Evolutionary conservation across 2,888 invertebrate species (phyloP).

Genomic region (Sialis lutaria): DNA sequence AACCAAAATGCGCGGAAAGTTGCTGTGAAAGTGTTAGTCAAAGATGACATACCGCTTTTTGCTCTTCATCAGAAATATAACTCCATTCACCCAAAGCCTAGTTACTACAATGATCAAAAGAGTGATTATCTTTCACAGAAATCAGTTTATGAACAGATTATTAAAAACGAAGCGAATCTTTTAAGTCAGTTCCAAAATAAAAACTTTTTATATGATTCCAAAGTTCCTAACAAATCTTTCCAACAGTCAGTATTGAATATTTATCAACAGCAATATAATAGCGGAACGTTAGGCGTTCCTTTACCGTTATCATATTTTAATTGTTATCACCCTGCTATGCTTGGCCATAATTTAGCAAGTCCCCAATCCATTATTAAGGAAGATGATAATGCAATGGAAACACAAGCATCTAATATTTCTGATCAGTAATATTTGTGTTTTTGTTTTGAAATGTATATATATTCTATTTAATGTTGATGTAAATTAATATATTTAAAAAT

Average conservation of each 20-base stretch:
- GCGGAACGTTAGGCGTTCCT: constrained; percentile 17
- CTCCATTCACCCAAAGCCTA: constrained; percentile 11
- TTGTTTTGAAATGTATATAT: no score
- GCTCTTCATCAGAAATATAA: constrained; percentile 17
- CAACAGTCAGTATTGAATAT: constrained; percentile 26
- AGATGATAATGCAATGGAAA: not conserved
- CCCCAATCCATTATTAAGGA: not conserved
- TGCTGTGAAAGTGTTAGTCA: constrained; percentile 80
- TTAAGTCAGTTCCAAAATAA: constrained; percentile 2
- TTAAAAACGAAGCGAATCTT: constrained; percentile 12
- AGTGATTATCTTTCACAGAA: constrained; percentile 17
- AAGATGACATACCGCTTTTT: constrained; percentile 53
- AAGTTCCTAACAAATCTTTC: constrained; percentile 17
- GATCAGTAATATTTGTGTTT: not conserved
- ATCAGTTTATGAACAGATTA: constrained; percentile 21
- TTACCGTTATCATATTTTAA: constrained; percentile 23
- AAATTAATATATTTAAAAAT: no score
- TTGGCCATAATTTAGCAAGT: constrained; percentile 5
- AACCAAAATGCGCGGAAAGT: constrained; percentile 63
- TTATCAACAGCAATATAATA: constrained; percentile 25
- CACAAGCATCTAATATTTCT: not conserved
- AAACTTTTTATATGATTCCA: not conserved
- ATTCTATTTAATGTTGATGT: no score
- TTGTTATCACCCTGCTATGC: constrained; percentile 21
- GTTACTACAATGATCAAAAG: constrained; percentile 16